Conservation (phyloP, 2,797 vertebrate genomes). For the Micropoecilia bifurca region DNA sequence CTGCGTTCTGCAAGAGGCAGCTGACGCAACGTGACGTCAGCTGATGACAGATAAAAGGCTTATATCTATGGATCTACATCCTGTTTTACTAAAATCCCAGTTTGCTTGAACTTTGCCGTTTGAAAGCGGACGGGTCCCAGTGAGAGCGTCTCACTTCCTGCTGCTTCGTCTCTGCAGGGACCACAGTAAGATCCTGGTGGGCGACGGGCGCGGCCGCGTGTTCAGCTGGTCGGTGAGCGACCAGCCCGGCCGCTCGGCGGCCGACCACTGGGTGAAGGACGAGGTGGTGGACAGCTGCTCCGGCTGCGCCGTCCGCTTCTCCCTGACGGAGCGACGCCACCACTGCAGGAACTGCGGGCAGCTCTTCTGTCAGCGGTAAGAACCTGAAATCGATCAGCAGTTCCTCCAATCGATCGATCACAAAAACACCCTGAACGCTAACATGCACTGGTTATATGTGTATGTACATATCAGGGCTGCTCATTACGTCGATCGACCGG, state of each 20-base stretch:
- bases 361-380: conserved; percentile 99
- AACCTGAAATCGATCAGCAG: neutral
- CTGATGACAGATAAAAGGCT: no score
- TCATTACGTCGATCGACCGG: no score
- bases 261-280: conserved; percentile 99
- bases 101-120: no score
- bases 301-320: conserved; percentile 92
- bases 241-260: conserved; percentile 94
- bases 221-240: conserved; percentile 99
- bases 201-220: conserved; percentile 92
- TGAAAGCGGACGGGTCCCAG: no score
- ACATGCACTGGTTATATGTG: no score
- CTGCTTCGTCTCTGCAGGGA: conserved; percentile 79
- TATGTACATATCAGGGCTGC: no score
- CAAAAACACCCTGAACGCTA: no score
- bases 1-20: no score
- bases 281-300: conserved; percentile 97
- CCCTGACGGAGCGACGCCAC: conserved; percentile 94
- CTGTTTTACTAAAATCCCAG: no score
- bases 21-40: no score
- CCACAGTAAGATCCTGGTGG: conserved; percentile 96
- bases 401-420: neutral
- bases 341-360: conserved; percentile 99
- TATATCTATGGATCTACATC: no score
- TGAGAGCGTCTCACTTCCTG: neutral